Base-by-base conservation (phyloP, 2,888 invertebrate genomes). In the Sarcophaga caerulescens region DNA sequence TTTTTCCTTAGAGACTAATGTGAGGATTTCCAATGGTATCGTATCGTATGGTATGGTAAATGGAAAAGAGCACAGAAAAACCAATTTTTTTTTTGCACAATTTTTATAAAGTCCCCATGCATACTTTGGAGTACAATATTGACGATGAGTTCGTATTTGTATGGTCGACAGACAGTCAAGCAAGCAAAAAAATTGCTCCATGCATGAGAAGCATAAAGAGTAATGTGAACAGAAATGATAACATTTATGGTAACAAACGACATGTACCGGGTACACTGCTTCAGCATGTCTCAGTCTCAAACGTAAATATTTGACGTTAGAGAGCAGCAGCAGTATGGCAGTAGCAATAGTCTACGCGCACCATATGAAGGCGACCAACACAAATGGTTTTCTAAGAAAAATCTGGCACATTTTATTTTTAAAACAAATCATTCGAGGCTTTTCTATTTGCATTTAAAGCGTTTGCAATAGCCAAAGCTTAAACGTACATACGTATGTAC, bases 1-100 rank as follows among this genome's bases (percentile, higher is more conserved):
- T 81, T 86, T 52, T 86, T 86, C 86, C 84, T 84, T 66, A 66
- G 86, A 86, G 86, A 84, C 84, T 75, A 70, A 83, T 81, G 80
- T 57, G 60, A 84, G 79, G 78, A 79, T 65, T 45, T 17, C 23
- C n/a, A 25, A 19, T 17, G 45, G 12, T 19, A 52, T 60, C 60
- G 19, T 77, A 63, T 75, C 57, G 17, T 35, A 14, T 47, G 47
- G 10, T 52, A 52, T 71, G 52, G 76, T 35, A 71, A 70, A 59
- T 71, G 21, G 76, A 81, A 84, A 79, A 52, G 52, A 52, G 60
- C 74, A 85, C 69, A 73, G 57, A 25, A 84, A 84, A 75, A 69
- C 63, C 69, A 75, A 84, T 79, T 79, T 69, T 75, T 52, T 14
- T 52, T 52, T 4, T 4, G 17, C 52, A 52, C 35, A 35, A 35